These are phyloP conservation scores for Hirtodrosophila duncani DNA, from an alignment of 2,888 invertebrate species.

Conservation along the genomic window DNA sequence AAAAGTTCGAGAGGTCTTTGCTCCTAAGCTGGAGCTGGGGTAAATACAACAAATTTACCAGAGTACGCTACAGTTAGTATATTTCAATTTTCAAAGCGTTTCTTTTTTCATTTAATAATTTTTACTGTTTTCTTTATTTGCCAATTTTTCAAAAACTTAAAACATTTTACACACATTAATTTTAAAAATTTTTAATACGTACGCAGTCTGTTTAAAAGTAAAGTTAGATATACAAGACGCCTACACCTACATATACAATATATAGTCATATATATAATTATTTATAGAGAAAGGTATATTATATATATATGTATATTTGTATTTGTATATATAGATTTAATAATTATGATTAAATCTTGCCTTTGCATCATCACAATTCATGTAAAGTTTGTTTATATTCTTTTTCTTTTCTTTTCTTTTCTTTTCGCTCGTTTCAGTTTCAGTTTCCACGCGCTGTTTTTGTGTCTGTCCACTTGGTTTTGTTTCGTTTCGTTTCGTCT, in stretches of 20 bases:
- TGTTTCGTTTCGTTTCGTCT: conserved; percentile 43
- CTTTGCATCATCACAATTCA: conserved; percentile 71
- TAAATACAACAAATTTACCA: conserved; percentile 43
- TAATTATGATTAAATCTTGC: conserved; percentile 71
- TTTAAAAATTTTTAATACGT: conserved; percentile 70
- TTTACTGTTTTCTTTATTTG: conserved; percentile 70
- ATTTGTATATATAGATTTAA: conserved; percentile 52
- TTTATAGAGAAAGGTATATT: conserved; percentile 34
- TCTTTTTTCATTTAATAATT: conserved; percentile 64
- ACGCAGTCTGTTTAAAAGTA: conserved; percentile 71
- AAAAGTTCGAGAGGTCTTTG: too few species aligned
- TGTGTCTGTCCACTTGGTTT: conserved; percentile 38
- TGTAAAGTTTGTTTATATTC: conserved; percentile 54
- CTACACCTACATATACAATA: conserved; percentile 62
- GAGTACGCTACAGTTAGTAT: conserved; percentile 29
- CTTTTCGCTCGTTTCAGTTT: conserved; percentile 29
- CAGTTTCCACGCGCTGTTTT: conserved; percentile 36
- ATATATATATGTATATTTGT: conserved; percentile 37
- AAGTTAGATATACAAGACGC: conserved; percentile 69
- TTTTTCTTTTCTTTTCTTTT: conserved; percentile 24
- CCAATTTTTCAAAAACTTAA: conserved; percentile 70
- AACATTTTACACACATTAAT: conserved; percentile 71
- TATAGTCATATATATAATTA: conserved; percentile 50
- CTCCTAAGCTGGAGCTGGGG: too few species aligned
- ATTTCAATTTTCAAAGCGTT: conserved; percentile 34